Percentiles rank a stretch among this genome's conserved stretches.
These are phyloP conservation scores for Misgurnus anguillicaudatus DNA, from an alignment of 2,113 vertebrate genomes.

Conservation along the genomic window DNA sequence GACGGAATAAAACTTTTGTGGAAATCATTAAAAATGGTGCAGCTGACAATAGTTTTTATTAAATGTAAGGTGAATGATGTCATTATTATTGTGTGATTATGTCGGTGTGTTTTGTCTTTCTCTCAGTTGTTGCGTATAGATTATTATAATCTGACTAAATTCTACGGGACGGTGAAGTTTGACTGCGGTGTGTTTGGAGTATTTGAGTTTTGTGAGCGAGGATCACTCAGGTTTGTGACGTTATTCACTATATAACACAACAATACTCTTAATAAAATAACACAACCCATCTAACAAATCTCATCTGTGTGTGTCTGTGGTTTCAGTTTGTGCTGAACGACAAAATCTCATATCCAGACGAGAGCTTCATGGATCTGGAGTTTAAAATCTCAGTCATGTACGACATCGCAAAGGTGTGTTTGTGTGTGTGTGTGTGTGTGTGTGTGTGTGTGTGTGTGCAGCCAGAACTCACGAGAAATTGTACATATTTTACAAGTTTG, in stretches of 20 bases:
- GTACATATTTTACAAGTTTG: no score
- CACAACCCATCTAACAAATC: background rate
- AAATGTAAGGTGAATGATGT: no score
- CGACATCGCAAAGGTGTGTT: slow-evolving; percentile 93
- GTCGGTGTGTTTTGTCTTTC: background rate
- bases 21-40: no score
- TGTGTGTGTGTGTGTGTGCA: background rate
- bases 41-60: no score
- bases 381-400: slow-evolving; percentile 98
- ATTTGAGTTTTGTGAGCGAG: slow-evolving; percentile 92
- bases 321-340: slow-evolving; percentile 91
- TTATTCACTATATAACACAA: background rate
- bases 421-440: background rate
- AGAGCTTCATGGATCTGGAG: slow-evolving; percentile 97
- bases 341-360: slow-evolving; percentile 94
- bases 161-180: slow-evolving; percentile 94
- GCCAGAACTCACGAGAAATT: no score
- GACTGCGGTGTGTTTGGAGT: slow-evolving; percentile 89
- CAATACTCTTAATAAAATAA: background rate
- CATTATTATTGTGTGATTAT: background rate
- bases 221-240: slow-evolving; percentile 82
- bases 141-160: slow-evolving; percentile 98
- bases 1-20: no score
- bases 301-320: background rate
- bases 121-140: slow-evolving; percentile 87